Evolutionary conservation across 2,888 invertebrate genomes (phyloP).

Genomic region (Boloria selene): DNA sequence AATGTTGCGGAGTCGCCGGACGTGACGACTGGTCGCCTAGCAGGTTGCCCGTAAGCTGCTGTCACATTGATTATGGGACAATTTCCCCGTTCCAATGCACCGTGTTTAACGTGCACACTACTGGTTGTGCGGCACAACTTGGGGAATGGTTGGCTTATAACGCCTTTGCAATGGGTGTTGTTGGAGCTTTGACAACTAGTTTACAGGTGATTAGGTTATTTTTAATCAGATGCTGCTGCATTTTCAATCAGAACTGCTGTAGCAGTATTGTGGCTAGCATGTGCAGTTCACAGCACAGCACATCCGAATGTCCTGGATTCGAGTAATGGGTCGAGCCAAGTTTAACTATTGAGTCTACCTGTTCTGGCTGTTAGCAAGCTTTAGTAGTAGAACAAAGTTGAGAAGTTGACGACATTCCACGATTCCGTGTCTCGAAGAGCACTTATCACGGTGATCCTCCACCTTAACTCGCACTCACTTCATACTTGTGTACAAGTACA

Average conservation of each 20-base stretch:
- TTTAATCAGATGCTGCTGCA: neutral
- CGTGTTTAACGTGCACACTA: constrained; percentile 50
- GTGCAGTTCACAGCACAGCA: too few relatives aligned
- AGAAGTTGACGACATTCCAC: too few relatives aligned
- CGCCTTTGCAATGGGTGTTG: constrained; percentile 56
- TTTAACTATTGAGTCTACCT: too few relatives aligned
- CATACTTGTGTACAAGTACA: too few relatives aligned
- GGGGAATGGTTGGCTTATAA: constrained; percentile 71
- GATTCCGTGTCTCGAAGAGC: too few relatives aligned
- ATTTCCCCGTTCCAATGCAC: constrained; percentile 72
- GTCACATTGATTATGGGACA: constrained; percentile 72
- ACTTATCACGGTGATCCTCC: too few relatives aligned
- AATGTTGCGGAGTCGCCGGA: constrained; percentile 85
- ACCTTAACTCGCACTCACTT: too few relatives aligned
- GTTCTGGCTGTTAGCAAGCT: too few relatives aligned
- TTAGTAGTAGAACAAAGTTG: too few relatives aligned
- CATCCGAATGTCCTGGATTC: too few relatives aligned
- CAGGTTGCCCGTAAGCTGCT: constrained; percentile 84
- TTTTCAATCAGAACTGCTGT: neutral
- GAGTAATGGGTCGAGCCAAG: too few relatives aligned
- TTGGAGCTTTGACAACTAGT: constrained; percentile 54
- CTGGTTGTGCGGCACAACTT: constrained; percentile 81
- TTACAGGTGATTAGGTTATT: constrained; percentile 64
- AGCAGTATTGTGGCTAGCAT: too few relatives aligned
- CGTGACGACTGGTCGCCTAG: constrained; percentile 78